Base-by-base conservation (phyloP, 2,113 vertebrate species). In the Apeltes quadracus region DNA sequence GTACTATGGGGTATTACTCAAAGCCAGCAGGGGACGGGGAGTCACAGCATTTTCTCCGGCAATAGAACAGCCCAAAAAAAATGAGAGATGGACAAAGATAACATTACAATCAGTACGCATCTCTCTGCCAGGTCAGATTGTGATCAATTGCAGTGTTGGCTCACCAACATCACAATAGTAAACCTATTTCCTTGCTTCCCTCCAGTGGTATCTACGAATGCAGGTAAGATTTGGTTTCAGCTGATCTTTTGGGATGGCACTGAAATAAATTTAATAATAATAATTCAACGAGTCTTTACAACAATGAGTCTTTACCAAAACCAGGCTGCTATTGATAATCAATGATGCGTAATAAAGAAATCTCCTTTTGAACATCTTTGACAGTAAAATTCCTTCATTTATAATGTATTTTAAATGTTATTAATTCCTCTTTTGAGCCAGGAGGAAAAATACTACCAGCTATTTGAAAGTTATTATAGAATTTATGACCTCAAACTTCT, bases 61-160 rank as follows among this genome's bases (percentile, higher is more conserved):
- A 59, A 79, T 75, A 9, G 8, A 46, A 46, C 20, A 48, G 7
- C 79, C 41, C 72, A 61, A 79, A 69, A 79, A 79, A 82, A 90
- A 88, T 88, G 84, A 91, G 75, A 84, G 51, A 76, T 82, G 51
- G 61, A 48, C 29, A 59, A 84, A 84, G 67, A 78, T 72, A 78
- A 80, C 73, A 61, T 82, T 76, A 79, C 79, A 87, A 87, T 90
- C 89, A 85, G 55, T 65, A 32, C 72, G 83, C 75, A 83, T 86
- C 61, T 82, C 86, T 59, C 88, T 51, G 84, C n/a, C 71, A 67
- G 51, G 51, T 75, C 58, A 80, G 78, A 84, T 66, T 83, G 78
- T 72, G 59, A n/a, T 3, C 18, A 44, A 69, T 76, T 46, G 14
- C 8, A 68, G 16, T 54, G 55, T 34, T 56, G 61, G 12, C 29